phyloP scores from a whole-genome alignment of 2,888 invertebrate genomes.

The Bombylius discolor region DNA sequence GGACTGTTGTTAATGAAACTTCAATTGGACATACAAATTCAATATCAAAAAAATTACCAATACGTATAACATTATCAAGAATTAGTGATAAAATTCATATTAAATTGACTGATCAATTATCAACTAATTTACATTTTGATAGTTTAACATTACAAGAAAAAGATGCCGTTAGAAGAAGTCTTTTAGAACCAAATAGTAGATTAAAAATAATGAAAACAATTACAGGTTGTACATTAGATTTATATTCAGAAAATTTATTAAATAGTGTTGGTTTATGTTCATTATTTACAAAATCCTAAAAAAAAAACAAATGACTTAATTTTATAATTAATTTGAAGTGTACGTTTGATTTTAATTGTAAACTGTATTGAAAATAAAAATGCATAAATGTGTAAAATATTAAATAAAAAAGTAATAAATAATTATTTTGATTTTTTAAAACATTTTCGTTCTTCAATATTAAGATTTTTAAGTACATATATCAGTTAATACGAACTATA shows the following conservation, averaged over 20 bases:
- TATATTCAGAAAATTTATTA: not conserved
- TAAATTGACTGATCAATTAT: constrained; percentile 1
- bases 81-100: constrained; percentile 2
- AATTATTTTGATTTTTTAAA: too few species aligned
- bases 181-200: not conserved
- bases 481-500: too few species aligned
- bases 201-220: not conserved
- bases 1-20: too few species aligned
- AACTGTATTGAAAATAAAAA: too few species aligned
- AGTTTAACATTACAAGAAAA: not conserved
- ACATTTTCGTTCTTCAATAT: too few species aligned
- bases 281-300: too few species aligned
- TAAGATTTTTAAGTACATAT: too few species aligned
- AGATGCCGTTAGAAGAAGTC: not conserved
- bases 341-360: too few species aligned
- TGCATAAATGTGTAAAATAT: too few species aligned
- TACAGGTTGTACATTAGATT: not conserved
- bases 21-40: not conserved
- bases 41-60: not conserved
- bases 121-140: not conserved
- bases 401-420: too few species aligned
- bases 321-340: too few species aligned
- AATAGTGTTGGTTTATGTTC: not conserved
- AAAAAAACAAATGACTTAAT: too few species aligned
- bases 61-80: constrained; percentile 1